A percentile compares a stretch with the other conserved stretches of the same genome.
These are phyloP conservation scores for Lochmaea capreae DNA, from an alignment of 2,888 invertebrate genomes.

Conservation along the genomic window DNA sequence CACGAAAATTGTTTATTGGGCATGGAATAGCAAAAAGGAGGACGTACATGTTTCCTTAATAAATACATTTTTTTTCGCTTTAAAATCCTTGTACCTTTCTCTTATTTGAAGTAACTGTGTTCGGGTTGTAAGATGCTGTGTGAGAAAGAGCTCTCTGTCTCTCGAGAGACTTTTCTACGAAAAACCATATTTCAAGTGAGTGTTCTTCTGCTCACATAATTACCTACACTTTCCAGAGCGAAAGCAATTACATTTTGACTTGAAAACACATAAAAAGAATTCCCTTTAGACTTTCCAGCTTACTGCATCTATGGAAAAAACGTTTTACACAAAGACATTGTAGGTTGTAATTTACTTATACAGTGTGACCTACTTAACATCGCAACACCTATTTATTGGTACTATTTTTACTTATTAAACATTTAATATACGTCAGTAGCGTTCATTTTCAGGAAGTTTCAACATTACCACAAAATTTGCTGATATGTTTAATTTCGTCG, in stretches of 20 bases:
- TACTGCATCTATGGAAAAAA: constrained; percentile 18
- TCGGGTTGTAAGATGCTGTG: constrained; percentile 5
- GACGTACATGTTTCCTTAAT: too few relatives aligned
- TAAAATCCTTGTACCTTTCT: background rate
- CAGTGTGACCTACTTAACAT: too few relatives aligned
- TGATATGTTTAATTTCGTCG: too few relatives aligned
- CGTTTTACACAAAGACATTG: background rate
- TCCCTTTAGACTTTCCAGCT: constrained; percentile 5
- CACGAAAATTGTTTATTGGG: too few relatives aligned
- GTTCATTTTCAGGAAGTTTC: too few relatives aligned
- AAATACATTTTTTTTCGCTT: background rate
- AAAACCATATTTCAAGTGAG: constrained; percentile 27
- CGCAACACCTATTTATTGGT: too few relatives aligned
- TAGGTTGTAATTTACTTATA: too few relatives aligned
- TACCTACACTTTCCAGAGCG: constrained; percentile 29
- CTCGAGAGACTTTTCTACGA: constrained; percentile 21
- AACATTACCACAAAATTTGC: too few relatives aligned
- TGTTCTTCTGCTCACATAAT: constrained; percentile 23
- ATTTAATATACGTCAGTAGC: too few relatives aligned
- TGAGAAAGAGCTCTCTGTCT: constrained; percentile 3
- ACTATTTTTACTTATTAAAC: too few relatives aligned
- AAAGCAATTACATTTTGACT: constrained; percentile 32
- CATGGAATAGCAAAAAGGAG: too few relatives aligned
- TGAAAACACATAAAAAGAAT: constrained; percentile 24
- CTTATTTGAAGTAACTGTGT: background rate